Conservation (phyloP, 2,888 invertebrate genomes). For the Heliconius hortense region DNA sequence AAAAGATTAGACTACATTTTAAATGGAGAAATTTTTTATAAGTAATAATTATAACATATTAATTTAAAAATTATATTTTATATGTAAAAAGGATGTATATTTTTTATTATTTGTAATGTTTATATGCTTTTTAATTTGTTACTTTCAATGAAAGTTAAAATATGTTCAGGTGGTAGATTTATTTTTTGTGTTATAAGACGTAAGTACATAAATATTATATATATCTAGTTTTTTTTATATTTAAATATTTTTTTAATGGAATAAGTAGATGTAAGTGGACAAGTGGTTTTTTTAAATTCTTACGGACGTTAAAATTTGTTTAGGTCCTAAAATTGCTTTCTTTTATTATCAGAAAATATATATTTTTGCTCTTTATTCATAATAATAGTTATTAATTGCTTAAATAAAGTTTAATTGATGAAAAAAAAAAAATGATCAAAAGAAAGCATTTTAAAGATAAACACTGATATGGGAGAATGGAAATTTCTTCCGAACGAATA, state of each 20-base stretch:
- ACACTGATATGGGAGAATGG: slow-evolving; percentile 17
- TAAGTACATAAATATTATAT: no score
- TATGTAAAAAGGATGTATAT: not conserved
- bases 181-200: no score
- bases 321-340: no score
- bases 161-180: not conserved
- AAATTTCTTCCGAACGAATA: slow-evolving; percentile 20
- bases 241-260: no score
- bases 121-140: no score
- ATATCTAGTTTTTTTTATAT: no score
- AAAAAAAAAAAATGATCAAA: not conserved
- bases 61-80: not conserved
- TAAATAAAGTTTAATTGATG: not conserved
- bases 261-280: no score
- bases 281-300: not conserved
- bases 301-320: not conserved
- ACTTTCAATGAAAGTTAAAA: not conserved
- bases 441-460: slow-evolving; percentile 16
- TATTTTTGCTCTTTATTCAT: not conserved
- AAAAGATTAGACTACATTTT: not conserved
- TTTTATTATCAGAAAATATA: not conserved
- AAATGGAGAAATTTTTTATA: not conserved
- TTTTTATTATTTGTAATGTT: not conserved
- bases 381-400: not conserved
- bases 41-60: not conserved